Base-by-base conservation (phyloP, 2,888 invertebrate genomes). In the Perithous albicinctus region DNA sequence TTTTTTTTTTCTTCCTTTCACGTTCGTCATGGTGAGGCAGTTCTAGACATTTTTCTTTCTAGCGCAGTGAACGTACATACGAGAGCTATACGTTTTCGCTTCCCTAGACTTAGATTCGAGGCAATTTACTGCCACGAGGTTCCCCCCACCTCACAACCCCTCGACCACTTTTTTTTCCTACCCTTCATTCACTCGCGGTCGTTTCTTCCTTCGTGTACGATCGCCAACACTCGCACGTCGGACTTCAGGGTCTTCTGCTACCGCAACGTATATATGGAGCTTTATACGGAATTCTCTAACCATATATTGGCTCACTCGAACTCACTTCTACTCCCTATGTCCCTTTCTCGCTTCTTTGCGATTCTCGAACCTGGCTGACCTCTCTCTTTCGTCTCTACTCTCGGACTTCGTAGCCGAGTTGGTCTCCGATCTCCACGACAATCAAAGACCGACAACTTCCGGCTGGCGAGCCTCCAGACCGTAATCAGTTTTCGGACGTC, bases 381-480 rank as follows among this genome's bases (percentile, higher is more conserved):
- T 51, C 20, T 43, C 18, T 59, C 35, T 46, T 35, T 46, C 66
- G 56, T 43, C 20, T 18, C n/a, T 38, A 8, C 32, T 26, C 20
- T 18, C 51, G 78, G 73, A 61, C 51, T 41, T 29, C 32, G 67
- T 59, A 41, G 61, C 61, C 66, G 78, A 78, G 73, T 73, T 59
- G 66, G 66, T 59, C 56, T 73, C 73, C 12, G 61, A 29, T 67
- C 78, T 72, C 56, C 48, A 67, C 82, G 82, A 83, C 84, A 86
- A 87, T 85, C 85, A 84, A 85, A 86, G 81, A 85, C 85, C 86
- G 83, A 84, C 85, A 85, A 86, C 85, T 86, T 84, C 84, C 84
- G 82, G 84, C 82, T 86, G 87, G 87, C 87, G 80, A 84, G 82
- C 81, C 81, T 85, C 86, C 87, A 87, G 83, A 84, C 83, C 84